A percentile compares a stretch with the other conserved stretches of the same genome.
Conservation (phyloP, 1,140 invertebrate genomes). For the Limonius californicus region DNA sequence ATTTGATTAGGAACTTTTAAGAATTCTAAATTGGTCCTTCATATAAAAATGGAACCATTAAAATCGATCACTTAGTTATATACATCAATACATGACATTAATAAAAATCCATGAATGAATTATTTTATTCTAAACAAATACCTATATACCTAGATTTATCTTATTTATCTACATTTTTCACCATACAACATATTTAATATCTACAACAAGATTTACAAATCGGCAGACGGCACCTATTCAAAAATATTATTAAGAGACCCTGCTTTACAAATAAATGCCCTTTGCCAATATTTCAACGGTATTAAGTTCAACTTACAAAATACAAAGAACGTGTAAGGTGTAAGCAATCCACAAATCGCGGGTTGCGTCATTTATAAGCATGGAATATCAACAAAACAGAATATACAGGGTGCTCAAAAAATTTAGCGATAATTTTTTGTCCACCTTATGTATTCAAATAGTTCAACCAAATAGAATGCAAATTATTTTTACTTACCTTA, state of each 20-base stretch:
- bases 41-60: slow-evolving; percentile 39
- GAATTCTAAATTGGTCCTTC: slow-evolving; percentile 43
- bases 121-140: slow-evolving; percentile 33
- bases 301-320: background rate
- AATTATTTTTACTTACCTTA: background rate
- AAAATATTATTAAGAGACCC: slow-evolving; percentile 46
- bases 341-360: background rate
- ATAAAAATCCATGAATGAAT: slow-evolving; percentile 19
- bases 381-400: background rate
- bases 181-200: slow-evolving; percentile 2
- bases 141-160: slow-evolving; percentile 30
- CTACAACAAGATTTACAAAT: slow-evolving; percentile 7
- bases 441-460: no score
- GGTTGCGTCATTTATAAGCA: background rate
- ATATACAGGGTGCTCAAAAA: no score
- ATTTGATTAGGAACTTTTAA: slow-evolving; percentile 42
- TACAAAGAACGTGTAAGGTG: background rate
- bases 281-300: slow-evolving; percentile 18
- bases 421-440: no score
- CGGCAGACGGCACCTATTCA: slow-evolving; percentile 37
- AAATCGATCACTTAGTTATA: slow-evolving; percentile 37
- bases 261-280: slow-evolving; percentile 46
- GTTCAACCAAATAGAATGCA: no score
- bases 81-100: slow-evolving; percentile 32
- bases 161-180: slow-evolving; percentile 31